phyloP scores from a whole-genome alignment of 2,888 invertebrate species.

The Oxyteleia sp. region DNA sequence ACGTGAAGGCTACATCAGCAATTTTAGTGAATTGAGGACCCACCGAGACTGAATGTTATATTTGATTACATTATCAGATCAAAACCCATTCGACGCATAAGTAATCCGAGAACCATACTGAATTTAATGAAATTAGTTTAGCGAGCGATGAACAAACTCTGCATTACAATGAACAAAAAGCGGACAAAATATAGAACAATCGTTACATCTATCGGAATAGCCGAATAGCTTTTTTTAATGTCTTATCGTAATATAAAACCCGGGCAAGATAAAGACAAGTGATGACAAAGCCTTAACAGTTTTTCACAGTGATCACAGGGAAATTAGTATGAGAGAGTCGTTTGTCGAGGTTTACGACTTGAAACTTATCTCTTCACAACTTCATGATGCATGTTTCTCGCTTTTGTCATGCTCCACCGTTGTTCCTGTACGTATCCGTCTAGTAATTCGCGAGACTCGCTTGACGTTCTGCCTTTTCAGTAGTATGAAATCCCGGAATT shows the following conservation, averaged over 20 bases:
- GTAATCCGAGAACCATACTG: background rate
- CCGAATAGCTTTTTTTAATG: slow-evolving; percentile 14
- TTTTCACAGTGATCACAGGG: slow-evolving; percentile 51
- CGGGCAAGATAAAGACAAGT: slow-evolving; percentile 29
- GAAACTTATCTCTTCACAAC: slow-evolving; percentile 68
- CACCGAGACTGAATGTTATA: slow-evolving; percentile 19
- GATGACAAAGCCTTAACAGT: slow-evolving; percentile 52
- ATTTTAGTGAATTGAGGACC: slow-evolving; percentile 11
- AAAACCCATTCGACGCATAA: slow-evolving; percentile 17
- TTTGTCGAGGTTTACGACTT: slow-evolving; percentile 65
- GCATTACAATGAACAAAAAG: background rate
- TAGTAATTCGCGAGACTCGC: slow-evolving; percentile 59
- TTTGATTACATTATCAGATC: slow-evolving; percentile 23
- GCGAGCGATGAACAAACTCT: background rate
- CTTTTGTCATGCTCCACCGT: slow-evolving; percentile 57
- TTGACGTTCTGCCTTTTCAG: slow-evolving; percentile 64
- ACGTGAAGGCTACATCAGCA: slow-evolving; percentile 13
- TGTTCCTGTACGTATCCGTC: slow-evolving; percentile 59
- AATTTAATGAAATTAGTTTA: background rate
- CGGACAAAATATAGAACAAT: background rate
- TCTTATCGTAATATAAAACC: slow-evolving; percentile 16
- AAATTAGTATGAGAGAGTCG: slow-evolving; percentile 63
- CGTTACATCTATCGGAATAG: background rate
- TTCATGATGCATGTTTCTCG: slow-evolving; percentile 67
- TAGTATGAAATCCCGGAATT: slow-evolving; percentile 59